Conservation (phyloP, 2,888 invertebrate genomes). For the Caenorhabditis uteleia region DNA sequence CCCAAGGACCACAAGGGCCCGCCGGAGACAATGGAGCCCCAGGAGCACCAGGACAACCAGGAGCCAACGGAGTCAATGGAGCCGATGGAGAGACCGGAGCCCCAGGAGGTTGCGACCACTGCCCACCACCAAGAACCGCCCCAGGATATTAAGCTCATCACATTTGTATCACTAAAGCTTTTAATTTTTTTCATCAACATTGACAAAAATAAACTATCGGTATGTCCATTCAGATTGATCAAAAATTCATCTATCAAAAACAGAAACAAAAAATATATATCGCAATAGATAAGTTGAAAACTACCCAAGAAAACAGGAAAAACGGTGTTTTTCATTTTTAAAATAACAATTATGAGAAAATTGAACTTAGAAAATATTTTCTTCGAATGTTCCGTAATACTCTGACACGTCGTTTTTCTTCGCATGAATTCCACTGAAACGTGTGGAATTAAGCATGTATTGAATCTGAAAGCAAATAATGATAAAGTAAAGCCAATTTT, state of each 20-base stretch:
- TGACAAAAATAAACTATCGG: conserved; percentile 1
- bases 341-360: conserved; percentile 1
- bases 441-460: conserved; percentile 12
- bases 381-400: conserved; percentile 26
- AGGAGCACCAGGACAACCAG: conserved; percentile 54
- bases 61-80: conserved; percentile 43
- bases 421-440: conserved; percentile 24
- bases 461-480: conserved; percentile 23
- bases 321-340: not conserved
- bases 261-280: too few relatives aligned
- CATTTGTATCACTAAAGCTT: not conserved
- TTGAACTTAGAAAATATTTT: conserved; percentile 9
- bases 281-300: too few relatives aligned
- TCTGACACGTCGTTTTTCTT: conserved; percentile 5
- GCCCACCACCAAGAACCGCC: conserved; percentile 59
- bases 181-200: not conserved
- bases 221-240: too few relatives aligned
- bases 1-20: conserved; percentile 53
- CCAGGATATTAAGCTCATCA: conserved; percentile 51
- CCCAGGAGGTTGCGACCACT: conserved; percentile 60
- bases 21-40: conserved; percentile 53
- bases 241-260: too few relatives aligned
- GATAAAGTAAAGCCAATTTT: not conserved
- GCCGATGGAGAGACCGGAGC: conserved; percentile 56
- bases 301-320: too few relatives aligned